Conservation (phyloP, 2,797 vertebrate species). For the Acanthurus leucopareius region DNA sequence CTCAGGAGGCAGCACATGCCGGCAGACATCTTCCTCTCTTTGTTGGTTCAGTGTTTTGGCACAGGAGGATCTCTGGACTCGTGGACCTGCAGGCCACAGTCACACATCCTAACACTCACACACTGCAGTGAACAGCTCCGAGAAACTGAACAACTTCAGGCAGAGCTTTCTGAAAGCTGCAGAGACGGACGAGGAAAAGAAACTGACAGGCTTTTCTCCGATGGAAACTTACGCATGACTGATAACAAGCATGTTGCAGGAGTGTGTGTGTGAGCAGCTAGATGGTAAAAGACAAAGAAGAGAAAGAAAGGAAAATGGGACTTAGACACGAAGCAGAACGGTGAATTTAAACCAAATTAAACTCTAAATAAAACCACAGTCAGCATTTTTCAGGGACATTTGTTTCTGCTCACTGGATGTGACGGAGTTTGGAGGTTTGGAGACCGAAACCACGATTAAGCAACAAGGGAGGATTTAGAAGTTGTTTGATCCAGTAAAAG, state of each 20-base stretch:
- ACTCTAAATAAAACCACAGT: neutral
- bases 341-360: conserved; percentile 24
- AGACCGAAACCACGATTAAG: neutral
- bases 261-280: neutral
- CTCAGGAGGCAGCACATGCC: neutral
- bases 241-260: conserved; percentile 1
- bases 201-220: conserved; percentile 6
- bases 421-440: too few relatives aligned
- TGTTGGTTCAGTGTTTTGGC: conserved; percentile 37
- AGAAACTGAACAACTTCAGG: conserved; percentile 39
- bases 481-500: neutral
- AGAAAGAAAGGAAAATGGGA: neutral
- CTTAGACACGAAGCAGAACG: neutral
- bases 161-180: conserved; percentile 13
- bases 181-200: neutral
- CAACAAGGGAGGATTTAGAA: neutral
- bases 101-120: conserved; percentile 34
- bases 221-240: neutral
- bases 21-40: conserved; percentile 11
- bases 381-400: neutral
- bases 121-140: neutral
- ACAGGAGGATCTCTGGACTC: conserved; percentile 12
- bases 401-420: neutral
- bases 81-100: conserved; percentile 31
- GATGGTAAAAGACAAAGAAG: neutral